phyloP scores from a whole-genome alignment of 2,797 vertebrate species.

The Nannoperca australis region DNA sequence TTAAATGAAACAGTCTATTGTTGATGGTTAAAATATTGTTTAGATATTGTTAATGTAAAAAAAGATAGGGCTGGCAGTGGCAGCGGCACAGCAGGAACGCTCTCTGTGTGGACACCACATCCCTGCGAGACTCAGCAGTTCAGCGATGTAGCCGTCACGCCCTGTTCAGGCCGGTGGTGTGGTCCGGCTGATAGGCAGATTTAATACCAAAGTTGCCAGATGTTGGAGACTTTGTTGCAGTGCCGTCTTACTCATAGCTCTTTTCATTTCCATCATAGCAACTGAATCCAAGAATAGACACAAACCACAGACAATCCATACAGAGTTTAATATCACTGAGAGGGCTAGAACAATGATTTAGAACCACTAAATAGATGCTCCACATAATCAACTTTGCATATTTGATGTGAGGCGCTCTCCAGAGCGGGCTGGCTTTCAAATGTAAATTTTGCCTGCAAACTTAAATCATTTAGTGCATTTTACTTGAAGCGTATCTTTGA shows the following conservation, averaged over 20 bases:
- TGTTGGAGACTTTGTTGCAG: constrained; percentile 46
- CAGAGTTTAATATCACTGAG: constrained; percentile 77
- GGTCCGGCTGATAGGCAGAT: constrained; percentile 39
- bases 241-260: constrained; percentile 44
- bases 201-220: constrained; percentile 53
- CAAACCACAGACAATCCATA: constrained; percentile 66
- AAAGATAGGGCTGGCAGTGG: too few relatives aligned
- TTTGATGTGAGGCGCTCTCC: constrained; percentile 76
- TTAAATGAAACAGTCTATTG: too few relatives aligned
- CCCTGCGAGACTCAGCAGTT: too few relatives aligned
- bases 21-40: too few relatives aligned
- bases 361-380: constrained; percentile 79
- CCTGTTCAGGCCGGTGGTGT: too few relatives aligned
- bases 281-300: constrained; percentile 64
- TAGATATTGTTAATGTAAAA: too few relatives aligned
- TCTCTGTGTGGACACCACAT: too few relatives aligned
- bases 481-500: constrained; percentile 82
- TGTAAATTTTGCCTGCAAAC: constrained; percentile 82
- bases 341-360: constrained; percentile 80
- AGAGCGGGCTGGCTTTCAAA: constrained; percentile 82
- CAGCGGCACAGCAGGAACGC: too few relatives aligned
- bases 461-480: constrained; percentile 84
- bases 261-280: constrained; percentile 72
- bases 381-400: constrained; percentile 84
- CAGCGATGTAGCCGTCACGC: too few relatives aligned